Evolutionary conservation across 37 sponge, comb jelly and placozoan species (phyloP).

Genomic region (Amphimedon queenslandica): DNA sequence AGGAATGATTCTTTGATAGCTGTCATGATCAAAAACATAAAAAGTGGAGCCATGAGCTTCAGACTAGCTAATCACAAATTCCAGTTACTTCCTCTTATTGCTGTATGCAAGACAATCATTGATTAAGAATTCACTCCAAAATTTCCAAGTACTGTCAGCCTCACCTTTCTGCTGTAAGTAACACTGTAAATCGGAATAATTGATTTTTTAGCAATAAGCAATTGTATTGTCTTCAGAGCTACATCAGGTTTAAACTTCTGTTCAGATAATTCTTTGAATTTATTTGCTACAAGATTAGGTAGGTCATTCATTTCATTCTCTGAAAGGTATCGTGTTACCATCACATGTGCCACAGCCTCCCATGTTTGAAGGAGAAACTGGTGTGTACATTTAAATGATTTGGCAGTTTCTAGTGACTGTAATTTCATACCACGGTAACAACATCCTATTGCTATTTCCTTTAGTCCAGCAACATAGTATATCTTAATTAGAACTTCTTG

Average conservation of each 20-base stretch:
- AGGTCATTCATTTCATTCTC: neutral
- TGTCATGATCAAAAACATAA: too few relatives aligned
- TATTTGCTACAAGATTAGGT: neutral
- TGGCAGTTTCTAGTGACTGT: conserved; percentile 4
- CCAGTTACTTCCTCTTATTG: too few relatives aligned
- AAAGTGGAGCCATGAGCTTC: too few relatives aligned
- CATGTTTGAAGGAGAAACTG: neutral
- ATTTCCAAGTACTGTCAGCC: conserved; percentile 19
- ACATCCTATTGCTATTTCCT: neutral
- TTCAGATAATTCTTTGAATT: neutral
- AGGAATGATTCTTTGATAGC: too few relatives aligned
- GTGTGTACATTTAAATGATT: conserved; percentile 9
- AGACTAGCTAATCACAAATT: too few relatives aligned
- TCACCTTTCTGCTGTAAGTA: neutral
- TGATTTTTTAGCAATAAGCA: neutral
- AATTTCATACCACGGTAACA: neutral
- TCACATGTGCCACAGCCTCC: neutral
- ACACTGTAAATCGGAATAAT: neutral
- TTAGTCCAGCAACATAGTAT: conserved; percentile 11
- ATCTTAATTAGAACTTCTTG: conserved; percentile 24
- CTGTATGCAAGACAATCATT: conserved; percentile 17
- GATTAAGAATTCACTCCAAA: conserved; percentile 24
- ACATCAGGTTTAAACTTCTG: neutral
- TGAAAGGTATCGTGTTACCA: neutral
- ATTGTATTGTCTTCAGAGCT: neutral